A percentile compares a stretch with the other conserved stretches of the same genome.
Evolutionary conservation across 2,888 invertebrate genomes (phyloP).

Genomic region (Sinelater perroti): DNA sequence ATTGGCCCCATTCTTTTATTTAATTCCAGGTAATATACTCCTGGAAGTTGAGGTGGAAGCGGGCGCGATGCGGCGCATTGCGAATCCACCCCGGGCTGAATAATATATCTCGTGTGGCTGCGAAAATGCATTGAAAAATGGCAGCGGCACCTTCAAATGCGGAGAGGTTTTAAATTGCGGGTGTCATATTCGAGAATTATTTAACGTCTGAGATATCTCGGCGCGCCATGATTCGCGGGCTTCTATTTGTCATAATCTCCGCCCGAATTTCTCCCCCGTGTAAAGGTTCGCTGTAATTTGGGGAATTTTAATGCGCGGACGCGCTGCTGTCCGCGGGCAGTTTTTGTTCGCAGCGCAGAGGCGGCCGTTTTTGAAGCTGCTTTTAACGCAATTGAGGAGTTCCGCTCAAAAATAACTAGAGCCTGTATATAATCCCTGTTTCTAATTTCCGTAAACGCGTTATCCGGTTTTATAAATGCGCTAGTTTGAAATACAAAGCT

Average conservation of each 20-base stretch:
- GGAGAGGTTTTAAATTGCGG: slow-evolving; percentile 29
- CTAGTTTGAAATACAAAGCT: no score
- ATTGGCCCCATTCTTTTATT: slow-evolving; percentile 18
- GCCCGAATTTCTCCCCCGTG: slow-evolving; percentile 17
- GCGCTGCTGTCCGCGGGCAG: slow-evolving; percentile 11
- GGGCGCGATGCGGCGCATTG: not conserved
- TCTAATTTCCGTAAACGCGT: no score
- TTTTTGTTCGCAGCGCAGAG: slow-evolving; percentile 9
- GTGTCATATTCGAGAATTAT: slow-evolving; percentile 29
- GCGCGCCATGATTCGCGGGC: slow-evolving; percentile 24
- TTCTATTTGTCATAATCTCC: slow-evolving; percentile 30
- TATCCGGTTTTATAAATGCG: no score
- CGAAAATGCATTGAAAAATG: slow-evolving; percentile 31
- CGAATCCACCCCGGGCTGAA: slow-evolving; percentile 14
- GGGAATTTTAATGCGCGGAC: slow-evolving; percentile 11
- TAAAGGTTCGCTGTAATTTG: slow-evolving; percentile 25
- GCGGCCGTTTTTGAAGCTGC: not conserved
- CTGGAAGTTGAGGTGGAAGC: not conserved
- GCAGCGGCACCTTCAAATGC: slow-evolving; percentile 23
- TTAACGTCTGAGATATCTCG: slow-evolving; percentile 28
- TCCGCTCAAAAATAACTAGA: not conserved
- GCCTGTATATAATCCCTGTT: no score
- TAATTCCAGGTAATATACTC: slow-evolving; percentile 14
- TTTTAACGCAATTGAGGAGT: not conserved
- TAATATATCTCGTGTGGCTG: slow-evolving; percentile 27